Base-by-base conservation (phyloP, 2,113 vertebrate genomes). In the Microcebus griseorufus region DNA sequence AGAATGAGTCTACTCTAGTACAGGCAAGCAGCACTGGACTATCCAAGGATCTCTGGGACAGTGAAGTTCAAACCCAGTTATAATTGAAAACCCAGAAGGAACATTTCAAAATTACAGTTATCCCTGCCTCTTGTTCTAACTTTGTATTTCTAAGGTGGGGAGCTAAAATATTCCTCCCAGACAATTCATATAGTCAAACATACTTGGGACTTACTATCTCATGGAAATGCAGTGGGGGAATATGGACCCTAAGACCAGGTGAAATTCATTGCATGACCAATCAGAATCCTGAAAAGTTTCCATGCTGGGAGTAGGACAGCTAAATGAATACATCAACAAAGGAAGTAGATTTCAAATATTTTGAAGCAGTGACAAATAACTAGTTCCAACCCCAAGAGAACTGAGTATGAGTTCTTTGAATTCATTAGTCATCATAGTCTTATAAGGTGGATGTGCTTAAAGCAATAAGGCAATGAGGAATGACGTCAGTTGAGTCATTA, bases 381-480 rank as follows among this genome's bases (percentile, higher is more conserved):
- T 39, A 79, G 53, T 64, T n/a, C 32, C 53, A 60, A 48, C 17
- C 55, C 70, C 67, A 29, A 58, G 1, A 94, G 18, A 76, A 87
- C 48, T 32, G 60, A 48, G 64, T 6, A 67, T 53, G 17, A 13
- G 0, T 45, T 79, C 55, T 79, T 67, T 64, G 42, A 58, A 88
- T 58, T 88, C 34, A 73, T 85, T 55, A 92, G 37, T 93, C 51
- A 89, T 93, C 65, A 86, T 3, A 92, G 48, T 48, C 81, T 94
- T 92, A 39, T 81, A 85, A 81, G 75, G 53, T 23, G 16, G 76
- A 95, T 75, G 25, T 29, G 70, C 42, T 91, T 93, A 97, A 93
- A 97, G 37, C 48, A 96, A 93, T 58, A 88, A 84, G 37, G 5
- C 20, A 81, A 79, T 79, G 42, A 96, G 18, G 6, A 96, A 92